Percentiles rank a stretch among this genome's conserved stretches.
Evolutionary conservation across 2,797 vertebrate species (phyloP).

Genomic region (Platalea minor): DNA sequence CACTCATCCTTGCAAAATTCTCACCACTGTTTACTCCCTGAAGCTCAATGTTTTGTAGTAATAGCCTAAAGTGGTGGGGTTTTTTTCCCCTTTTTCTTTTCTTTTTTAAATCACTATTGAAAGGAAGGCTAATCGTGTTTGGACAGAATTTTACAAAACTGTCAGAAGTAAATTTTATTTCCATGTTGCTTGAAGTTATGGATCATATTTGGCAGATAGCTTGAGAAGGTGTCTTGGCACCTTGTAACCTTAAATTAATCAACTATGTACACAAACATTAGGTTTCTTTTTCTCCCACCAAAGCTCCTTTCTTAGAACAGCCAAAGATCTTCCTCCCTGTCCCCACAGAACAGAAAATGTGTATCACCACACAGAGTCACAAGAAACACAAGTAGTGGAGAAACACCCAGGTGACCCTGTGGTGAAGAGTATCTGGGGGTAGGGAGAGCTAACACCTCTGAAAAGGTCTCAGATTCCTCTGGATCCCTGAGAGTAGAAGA

Average conservation of each 20-base stretch:
- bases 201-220: neutral
- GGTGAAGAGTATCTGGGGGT: accelerated
- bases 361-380: neutral
- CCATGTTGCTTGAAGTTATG: neutral
- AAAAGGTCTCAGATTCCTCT: neutral
- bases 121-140: neutral
- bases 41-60: neutral
- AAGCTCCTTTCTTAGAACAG: neutral
- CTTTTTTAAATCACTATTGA: neutral
- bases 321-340: neutral
- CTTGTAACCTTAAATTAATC: slow-evolving; percentile 26
- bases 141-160: neutral
- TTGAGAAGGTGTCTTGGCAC: slow-evolving; percentile 21
- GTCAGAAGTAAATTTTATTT: slow-evolving; percentile 14
- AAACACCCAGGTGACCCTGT: neutral
- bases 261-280: neutral
- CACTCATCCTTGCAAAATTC: neutral
- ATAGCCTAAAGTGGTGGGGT: neutral
- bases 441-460: neutral
- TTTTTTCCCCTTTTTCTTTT: neutral
- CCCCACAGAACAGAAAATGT: neutral
- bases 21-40: neutral
- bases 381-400: neutral
- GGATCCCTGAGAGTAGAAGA: neutral
- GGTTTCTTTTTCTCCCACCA: neutral